Evolutionary conservation across 2,797 vertebrate genomes (phyloP), one percentile per base, ranked within the genome.

Genomic region (Pempheris klunzingeri): DNA sequence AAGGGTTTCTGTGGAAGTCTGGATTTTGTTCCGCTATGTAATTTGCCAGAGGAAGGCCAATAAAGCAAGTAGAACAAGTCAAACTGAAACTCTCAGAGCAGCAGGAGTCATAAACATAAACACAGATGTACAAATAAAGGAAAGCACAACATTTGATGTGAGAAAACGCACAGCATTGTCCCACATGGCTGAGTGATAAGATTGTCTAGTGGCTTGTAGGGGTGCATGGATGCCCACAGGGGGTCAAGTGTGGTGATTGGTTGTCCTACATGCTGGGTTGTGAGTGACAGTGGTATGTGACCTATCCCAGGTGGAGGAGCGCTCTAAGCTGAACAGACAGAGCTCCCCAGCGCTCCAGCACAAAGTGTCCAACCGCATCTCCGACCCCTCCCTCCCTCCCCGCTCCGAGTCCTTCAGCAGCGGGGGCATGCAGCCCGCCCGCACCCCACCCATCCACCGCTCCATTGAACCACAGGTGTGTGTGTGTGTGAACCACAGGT

Each of bases 371-470:
- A 97, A 97, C 93, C 96, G 97, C 83, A 96, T 97, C 89, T 98
- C 98, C 1, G 97, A 99, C 92, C 97, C 97, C 69, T 97, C 96
- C 83, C 93, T 98, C 87, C 97, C 97, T 53, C 96, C 97, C 59
- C 96, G 97, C 22, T 98, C 97, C 0, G 98, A 99, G 92, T 98
- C 97, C 81, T 99, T 99, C 93, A 97, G 97, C 93, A 97, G 96
- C 54, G 96, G 96, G 3, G 95, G 96, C 36, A 95, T 98, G 78
- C 97, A 98, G 91, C 95, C 96, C 0, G 96, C 96, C 76, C 95
- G 96, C 61, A 97, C 96, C 80, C 96, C 97, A 1, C 97, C 97
- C 65, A 92, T 96, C 94, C 97, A 97, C 69, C 96, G 96, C 59
- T 93, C 96, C 43, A 93, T 97, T 36, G 97, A 99, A 88, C 95